These are phyloP conservation scores for Willisornis vidua DNA, from an alignment of 2,113 vertebrate species.

Conservation along the genomic window DNA sequence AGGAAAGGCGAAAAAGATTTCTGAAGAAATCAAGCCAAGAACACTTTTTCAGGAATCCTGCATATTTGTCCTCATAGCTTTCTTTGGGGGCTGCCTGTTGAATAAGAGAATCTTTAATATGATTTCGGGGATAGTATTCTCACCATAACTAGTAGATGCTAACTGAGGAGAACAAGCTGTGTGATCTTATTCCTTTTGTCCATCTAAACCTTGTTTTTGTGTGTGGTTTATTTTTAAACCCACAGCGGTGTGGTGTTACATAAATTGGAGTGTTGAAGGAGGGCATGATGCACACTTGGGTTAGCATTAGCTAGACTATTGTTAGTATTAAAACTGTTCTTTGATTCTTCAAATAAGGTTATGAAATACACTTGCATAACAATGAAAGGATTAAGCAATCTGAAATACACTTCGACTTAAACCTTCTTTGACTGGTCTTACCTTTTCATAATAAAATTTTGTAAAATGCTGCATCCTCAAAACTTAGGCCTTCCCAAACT, in stretches of 20 bases:
- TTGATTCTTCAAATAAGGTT: constrained; percentile 58
- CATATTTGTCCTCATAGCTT: not conserved
- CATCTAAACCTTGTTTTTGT: not conserved
- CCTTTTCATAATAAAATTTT: not conserved
- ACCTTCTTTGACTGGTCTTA: not conserved
- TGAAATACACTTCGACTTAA: constrained; percentile 10
- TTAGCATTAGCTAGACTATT: constrained; percentile 51
- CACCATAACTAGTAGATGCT: not conserved
- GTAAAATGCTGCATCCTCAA: not conserved
- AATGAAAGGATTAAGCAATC: constrained; percentile 62
- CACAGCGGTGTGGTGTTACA: not conserved
- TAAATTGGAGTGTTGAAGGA: not conserved
- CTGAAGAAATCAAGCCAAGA: constrained; percentile 37
- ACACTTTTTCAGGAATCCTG: constrained; percentile 28
- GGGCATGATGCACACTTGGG: constrained; percentile 14
- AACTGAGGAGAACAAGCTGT: not conserved
- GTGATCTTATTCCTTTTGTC: not conserved
- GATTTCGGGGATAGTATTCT: not conserved
- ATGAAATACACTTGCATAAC: constrained; percentile 69
- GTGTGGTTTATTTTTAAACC: not conserved
- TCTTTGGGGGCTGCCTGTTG: not conserved
- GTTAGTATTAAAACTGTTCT: constrained; percentile 51
- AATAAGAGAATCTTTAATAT: not conserved
- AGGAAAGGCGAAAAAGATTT: not conserved
- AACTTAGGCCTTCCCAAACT: not conserved